Conservation (phyloP, 2,797 vertebrate species). For the Austrolebias charrua region DNA sequence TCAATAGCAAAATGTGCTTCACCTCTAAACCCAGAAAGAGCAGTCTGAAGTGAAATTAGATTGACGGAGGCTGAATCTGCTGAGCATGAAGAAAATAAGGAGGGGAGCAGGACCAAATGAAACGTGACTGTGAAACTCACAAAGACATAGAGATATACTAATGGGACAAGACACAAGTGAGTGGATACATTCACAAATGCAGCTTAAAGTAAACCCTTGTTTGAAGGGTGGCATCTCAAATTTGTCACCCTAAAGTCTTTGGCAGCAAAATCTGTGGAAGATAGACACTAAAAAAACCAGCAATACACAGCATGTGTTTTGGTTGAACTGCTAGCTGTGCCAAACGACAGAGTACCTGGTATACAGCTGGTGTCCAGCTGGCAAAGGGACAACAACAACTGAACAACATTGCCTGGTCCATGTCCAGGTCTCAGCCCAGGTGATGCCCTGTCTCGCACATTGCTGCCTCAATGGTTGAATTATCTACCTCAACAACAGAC, state of each 20-base stretch:
- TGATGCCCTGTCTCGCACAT: conserved; percentile 32
- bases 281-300: background rate
- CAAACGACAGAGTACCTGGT: conserved; percentile 19
- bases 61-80: conserved; percentile 37
- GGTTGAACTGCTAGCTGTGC: background rate
- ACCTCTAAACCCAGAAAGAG: conserved; percentile 15
- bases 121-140: conserved; percentile 44
- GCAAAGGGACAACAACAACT: too few relatives aligned
- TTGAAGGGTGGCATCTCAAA: conserved; percentile 23
- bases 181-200: conserved; percentile 32
- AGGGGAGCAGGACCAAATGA: conserved; percentile 38
- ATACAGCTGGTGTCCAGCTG: conserved; percentile 14
- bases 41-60: conserved; percentile 27
- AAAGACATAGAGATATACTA: conserved; percentile 24
- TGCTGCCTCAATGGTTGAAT: conserved; percentile 26
- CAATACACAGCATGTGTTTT: conserved; percentile 4
- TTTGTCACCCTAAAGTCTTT: conserved; percentile 26
- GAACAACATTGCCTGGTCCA: background rate
- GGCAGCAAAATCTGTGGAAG: conserved; percentile 2
- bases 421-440: conserved; percentile 17
- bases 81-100: conserved; percentile 15
- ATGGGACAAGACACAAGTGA: conserved; percentile 40
- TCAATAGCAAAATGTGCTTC: conserved; percentile 20
- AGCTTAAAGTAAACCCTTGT: conserved; percentile 15
- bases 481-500: background rate